Conservation (phyloP, 2,888 invertebrate species). For the Phortica okadai region DNA sequence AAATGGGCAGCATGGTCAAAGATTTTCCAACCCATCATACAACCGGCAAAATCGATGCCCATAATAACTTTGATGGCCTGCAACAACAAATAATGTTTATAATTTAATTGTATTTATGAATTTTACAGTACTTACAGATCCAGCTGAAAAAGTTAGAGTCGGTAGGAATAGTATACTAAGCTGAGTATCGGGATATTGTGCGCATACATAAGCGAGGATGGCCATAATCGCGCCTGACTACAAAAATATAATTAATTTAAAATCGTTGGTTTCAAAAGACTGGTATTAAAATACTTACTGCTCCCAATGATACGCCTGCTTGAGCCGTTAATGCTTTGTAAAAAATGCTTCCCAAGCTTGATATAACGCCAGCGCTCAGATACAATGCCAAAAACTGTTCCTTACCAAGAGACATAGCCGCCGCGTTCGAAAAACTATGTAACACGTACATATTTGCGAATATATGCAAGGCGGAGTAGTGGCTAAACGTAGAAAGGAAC, state of each 20-base stretch:
- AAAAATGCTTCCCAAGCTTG: conserved; percentile 89
- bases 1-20: conserved; percentile 99
- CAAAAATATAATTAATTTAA: conserved; percentile 21
- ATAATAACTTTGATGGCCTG: conserved; percentile 93
- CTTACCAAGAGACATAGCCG: conserved; percentile 86
- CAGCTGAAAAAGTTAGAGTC: conserved; percentile 91
- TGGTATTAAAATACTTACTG: conserved; percentile 81
- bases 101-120: not conserved
- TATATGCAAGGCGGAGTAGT: conserved; percentile 90
- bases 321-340: conserved; percentile 85
- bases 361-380: conserved; percentile 90
- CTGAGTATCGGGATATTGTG: conserved; percentile 91
- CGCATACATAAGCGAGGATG: conserved; percentile 90
- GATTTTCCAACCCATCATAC: conserved; percentile 90
- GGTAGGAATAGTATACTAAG: conserved; percentile 94
- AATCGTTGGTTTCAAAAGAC: not conserved
- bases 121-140: conserved; percentile 79
- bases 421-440: conserved; percentile 83
- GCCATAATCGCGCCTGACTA: conserved; percentile 98
- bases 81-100: conserved; percentile 40
- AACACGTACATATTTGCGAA: conserved; percentile 97
- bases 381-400: conserved; percentile 96
- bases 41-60: conserved; percentile 89
- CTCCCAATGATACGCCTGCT: conserved; percentile 91
- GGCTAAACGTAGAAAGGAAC: conserved; percentile 96